Base-by-base conservation (phyloP, 2,888 invertebrate genomes). In the Platycheirus albimanus region DNA sequence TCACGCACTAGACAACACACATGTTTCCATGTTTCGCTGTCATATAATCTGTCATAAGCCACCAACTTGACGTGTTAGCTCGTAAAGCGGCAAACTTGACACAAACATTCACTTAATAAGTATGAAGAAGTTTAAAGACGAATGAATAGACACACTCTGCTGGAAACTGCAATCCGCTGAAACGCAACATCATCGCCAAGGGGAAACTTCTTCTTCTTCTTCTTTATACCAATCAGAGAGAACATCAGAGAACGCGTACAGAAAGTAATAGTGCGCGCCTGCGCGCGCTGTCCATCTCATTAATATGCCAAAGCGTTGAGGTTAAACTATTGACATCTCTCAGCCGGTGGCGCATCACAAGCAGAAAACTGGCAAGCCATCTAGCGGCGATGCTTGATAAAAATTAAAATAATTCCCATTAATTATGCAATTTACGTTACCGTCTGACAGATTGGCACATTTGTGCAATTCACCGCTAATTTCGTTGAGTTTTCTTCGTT, bases 371-470 rank as follows among this genome's bases (percentile, higher is more conserved):
- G n/a, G n/a, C 17, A n/a, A 8, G 30, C 30, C 24, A 52, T 56
- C 64, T 30, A 49, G n/a, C 3, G 41, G 45, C 15, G n/a, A 17
- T 49, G 43, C 11, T 43, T 36, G 61, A 79, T 84, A 75, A 61
- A 79, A 84, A 84, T 84, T 79, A 84, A 79, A 84, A 84, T 79
- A 79, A 75, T 79, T 84, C 66, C 51, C 79, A 84, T 84, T 84
- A 84, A 84, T 79, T 84, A 84, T 84, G 84, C 84, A 84, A 84
- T 84, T 79, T 79, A 84, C 84, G 84, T 79, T 84, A 54, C 70
- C 63, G 10, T 66, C 75, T 84, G 84, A 84, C 84, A 84, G 79
- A 84, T 84, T 84, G 74, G 74, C 70, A 69, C 70, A 75, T 79
- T 83, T 74, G 78, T 66, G 78, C 70, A 74, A 83, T 83, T 78